Evolutionary conservation across 2,888 invertebrate species (phyloP), one percentile per base, ranked within the genome.

Genomic region (Tetragonisca angustula): DNA sequence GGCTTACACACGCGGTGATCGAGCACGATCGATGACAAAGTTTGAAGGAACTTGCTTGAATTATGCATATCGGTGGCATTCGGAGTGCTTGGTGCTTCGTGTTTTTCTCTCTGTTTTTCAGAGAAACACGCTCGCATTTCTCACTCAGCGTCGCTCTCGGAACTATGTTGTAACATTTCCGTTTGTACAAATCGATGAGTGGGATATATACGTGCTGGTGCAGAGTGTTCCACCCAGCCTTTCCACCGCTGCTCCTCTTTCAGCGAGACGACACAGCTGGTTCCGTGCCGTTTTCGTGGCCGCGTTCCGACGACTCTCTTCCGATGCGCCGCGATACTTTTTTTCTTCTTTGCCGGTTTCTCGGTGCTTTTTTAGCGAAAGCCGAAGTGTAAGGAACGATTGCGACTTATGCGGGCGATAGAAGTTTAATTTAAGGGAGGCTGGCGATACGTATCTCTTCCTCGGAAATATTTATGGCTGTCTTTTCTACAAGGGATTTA

Each of bases 1-100:
- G 54, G 11, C 15, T 59, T 43, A 32, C 32, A 43, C 43, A 43
- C 43, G 50, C 32, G 68, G 52, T 32, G 56, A 43, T 43, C 43
- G 43, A 24, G 27, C 56, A 71, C 78, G 78, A 84, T 84, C 83
- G 73, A 83, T 83, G 83, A 83, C 83, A 83, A 82, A 82, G 76
- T 82, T 82, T 71, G 52, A 75, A 61, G 52, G 50, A 82, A 83
- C 59, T 69, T 67, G 27, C 9, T 56, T 82, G 76, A 83, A 82
- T 82, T 82, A 82, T 82, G 70, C 76, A 76, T 50, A 65, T 52
- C 32, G 36, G 17, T 19, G 65, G 24, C 56, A 59, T 11, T 11
- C 43, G 43, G 43, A 9, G 52, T n/a, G 81, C 24, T 64, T 62
- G 56, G 49, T 56, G 76, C 64, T 74, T 82, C 64, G 74, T 81